Conservation (phyloP, 1,140 invertebrate species). For the Telenomus remus region DNA sequence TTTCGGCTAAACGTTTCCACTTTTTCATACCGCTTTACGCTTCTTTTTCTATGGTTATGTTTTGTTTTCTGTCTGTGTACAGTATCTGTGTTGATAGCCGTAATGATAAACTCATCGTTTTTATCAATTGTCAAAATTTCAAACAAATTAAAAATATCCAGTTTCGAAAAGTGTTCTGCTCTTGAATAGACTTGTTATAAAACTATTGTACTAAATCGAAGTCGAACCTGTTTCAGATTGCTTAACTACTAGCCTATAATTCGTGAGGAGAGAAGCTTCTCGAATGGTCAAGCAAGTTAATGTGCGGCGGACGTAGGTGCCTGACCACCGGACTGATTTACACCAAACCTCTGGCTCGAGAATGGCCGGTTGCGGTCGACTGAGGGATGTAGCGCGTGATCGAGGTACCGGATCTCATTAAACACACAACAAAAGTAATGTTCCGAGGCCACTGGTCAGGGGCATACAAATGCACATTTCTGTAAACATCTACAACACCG, state of each 20-base stretch:
- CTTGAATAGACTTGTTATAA: too few relatives aligned
- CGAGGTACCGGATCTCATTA: constrained; percentile 63
- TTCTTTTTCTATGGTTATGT: too few relatives aligned
- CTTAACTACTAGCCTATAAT: constrained; percentile 36
- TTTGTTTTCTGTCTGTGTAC: constrained; percentile 11
- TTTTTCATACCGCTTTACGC: constrained; percentile 27
- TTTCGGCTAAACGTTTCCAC: constrained; percentile 52
- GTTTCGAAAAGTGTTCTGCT: too few relatives aligned
- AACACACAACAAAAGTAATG: constrained; percentile 52
- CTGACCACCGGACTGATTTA: constrained; percentile 71
- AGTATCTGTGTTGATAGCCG: constrained; percentile 1
- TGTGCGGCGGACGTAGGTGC: constrained; percentile 65
- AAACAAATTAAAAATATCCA: background rate
- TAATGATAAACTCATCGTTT: constrained; percentile 47
- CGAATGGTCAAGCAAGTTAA: constrained; percentile 67
- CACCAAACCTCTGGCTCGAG: constrained; percentile 66
- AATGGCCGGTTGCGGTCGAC: constrained; percentile 65
- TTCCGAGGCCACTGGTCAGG: constrained; percentile 12
- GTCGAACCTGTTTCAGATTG: background rate
- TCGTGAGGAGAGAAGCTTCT: constrained; percentile 56
- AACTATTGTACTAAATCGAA: too few relatives aligned
- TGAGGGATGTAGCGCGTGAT: constrained; percentile 71
- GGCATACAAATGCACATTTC: constrained; percentile 24
- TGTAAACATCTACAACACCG: too few relatives aligned
- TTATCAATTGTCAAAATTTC: constrained; percentile 13